Base-by-base conservation (phyloP, 2,888 invertebrate genomes). In the Megamerina dolium region DNA sequence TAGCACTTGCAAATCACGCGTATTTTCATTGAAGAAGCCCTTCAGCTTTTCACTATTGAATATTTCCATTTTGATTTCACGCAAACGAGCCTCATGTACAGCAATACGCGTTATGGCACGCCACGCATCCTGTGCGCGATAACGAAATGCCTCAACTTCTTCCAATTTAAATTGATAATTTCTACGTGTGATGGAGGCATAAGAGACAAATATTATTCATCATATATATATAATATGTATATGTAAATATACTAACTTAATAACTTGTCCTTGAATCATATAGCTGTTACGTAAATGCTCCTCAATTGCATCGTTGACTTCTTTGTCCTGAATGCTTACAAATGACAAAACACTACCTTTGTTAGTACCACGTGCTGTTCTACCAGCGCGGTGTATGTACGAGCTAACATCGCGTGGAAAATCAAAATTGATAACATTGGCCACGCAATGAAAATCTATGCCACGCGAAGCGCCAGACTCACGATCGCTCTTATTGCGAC, bases 401-500 rank as follows among this genome's bases (percentile, higher is more conserved):
- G 94, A 85, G 59, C 82, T 86, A 0, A 87, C 81, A 64, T 89
- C 87, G 9, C 80, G 73, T 0, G 99, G 99, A 70, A 99, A 97
- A 74, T 99, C 99, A 73, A 97, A 99, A 74, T 99, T 99, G 45
- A 99, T 85, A 1, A 99, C 93, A 73, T 97, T 97, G 6, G 95
- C 82, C 0, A 99, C 96, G 69, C 85, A 87, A 61, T 96, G 95
- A 70, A 99, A 99, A 74, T 99, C 99, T 42, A 99, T 95, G 39
- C 99, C 99, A 46, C 99, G 79, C 0, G 96, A 88, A 12, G 94
- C 90, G 12, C 97, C 95, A 1, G 92, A 94, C 70, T 99, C 99
- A 58, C 85, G 86, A 68, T 95, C 95, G 55, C 82, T 83, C 13
- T 80, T 83, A 16, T 85, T 76, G 54, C 79, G 78, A n/a, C 78